phyloP scores from a whole-genome alignment of 2,113 vertebrate genomes.

The Gallinago undulata region DNA sequence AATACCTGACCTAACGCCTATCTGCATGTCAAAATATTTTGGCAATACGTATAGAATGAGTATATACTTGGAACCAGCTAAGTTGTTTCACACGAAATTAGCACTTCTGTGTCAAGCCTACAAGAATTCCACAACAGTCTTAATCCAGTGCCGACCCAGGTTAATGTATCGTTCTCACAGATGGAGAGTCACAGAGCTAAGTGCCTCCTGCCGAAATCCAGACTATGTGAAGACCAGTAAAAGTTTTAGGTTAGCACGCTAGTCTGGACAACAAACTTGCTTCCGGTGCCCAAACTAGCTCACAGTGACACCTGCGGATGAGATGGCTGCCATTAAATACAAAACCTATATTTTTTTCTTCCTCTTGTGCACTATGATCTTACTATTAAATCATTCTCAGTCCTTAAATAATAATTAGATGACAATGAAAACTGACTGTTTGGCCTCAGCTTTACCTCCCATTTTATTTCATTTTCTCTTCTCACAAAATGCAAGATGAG shows the following conservation, averaged over 20 bases:
- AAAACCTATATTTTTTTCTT: not conserved
- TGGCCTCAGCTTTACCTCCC: not conserved
- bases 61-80: not conserved
- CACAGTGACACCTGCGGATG: not conserved
- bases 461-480: not conserved
- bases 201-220: not conserved
- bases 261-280: not conserved
- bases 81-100: not conserved
- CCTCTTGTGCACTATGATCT: not conserved
- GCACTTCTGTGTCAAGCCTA: not conserved
- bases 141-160: not conserved
- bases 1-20: not conserved
- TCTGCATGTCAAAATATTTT: not conserved
- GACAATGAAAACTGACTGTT: not conserved
- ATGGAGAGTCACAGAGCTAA: not conserved
- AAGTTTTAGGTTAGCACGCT: not conserved
- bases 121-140: not conserved
- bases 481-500: not conserved
- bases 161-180: not conserved
- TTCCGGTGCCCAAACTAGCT: not conserved
- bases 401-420: not conserved
- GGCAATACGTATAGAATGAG: not conserved
- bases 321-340: not conserved
- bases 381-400: not conserved
- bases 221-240: not conserved